A percentile compares a stretch with the other conserved stretches of the same genome.
These are phyloP conservation scores for Maniola jurtina DNA, from an alignment of 1,140 invertebrate species.

Conservation along the genomic window DNA sequence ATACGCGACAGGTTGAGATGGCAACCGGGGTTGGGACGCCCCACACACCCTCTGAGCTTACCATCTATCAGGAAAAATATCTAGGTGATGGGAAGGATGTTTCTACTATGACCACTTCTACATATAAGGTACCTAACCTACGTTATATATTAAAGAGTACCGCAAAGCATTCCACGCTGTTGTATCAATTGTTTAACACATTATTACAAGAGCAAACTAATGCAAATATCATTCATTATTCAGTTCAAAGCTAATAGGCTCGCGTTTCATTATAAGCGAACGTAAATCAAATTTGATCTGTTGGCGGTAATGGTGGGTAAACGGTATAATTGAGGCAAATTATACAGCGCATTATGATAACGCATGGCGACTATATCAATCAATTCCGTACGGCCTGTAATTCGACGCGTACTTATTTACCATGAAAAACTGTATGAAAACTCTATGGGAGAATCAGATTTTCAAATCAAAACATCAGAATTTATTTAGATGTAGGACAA, in stretches of 20 bases:
- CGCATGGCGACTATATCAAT: slow-evolving; percentile 35
- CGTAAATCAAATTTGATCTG: slow-evolving; percentile 22
- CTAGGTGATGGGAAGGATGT: no score
- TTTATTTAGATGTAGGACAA: no score
- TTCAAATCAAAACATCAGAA: no score
- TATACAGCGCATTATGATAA: slow-evolving; percentile 51
- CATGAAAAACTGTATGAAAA: background rate
- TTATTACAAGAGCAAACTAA: background rate
- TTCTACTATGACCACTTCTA: no score
- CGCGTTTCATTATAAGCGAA: slow-evolving; percentile 6
- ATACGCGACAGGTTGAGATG: no score
- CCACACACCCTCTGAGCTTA: no score
- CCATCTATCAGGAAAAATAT: no score
- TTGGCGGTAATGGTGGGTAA: slow-evolving; percentile 29
- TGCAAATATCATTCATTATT: slow-evolving; percentile 13
- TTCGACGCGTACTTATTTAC: slow-evolving; percentile 22
- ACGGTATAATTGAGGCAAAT: slow-evolving; percentile 46
- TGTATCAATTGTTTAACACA: background rate
- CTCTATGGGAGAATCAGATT: no score
- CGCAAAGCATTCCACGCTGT: background rate
- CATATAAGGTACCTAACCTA: no score
- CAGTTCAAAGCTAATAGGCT: slow-evolving; percentile 1
- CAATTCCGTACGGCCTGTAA: slow-evolving; percentile 41
- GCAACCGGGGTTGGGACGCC: no score
- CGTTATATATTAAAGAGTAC: background rate